A percentile compares a stretch with the other conserved stretches of the same genome.
These are phyloP conservation scores for Zaprionus kolodkinae DNA, from an alignment of 1,140 invertebrate genomes.

Conservation along the genomic window DNA sequence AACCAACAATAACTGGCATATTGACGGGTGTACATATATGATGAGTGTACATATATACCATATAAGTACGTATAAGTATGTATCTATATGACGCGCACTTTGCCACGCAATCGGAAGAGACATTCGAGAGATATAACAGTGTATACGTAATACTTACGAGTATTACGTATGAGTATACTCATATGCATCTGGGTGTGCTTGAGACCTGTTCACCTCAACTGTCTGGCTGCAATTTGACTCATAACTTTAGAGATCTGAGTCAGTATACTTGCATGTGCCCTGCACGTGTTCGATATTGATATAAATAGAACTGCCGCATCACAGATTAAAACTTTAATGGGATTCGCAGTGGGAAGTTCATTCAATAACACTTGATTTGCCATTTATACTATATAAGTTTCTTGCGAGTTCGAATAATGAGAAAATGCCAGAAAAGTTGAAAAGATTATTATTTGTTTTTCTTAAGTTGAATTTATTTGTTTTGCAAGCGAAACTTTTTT, in stretches of 20 bases:
- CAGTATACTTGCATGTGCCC: not conserved
- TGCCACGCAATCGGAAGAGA: conserved; percentile 3
- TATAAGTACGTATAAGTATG: not conserved
- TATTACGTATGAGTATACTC: not conserved
- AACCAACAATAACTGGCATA: conserved; percentile 42
- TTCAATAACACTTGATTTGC: not conserved
- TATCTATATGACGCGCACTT: not conserved
- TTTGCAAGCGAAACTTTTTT: conserved; percentile 1
- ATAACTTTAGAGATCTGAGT: not conserved
- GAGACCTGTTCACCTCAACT: conserved; percentile 2
- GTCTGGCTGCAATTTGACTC: conserved; percentile 2
- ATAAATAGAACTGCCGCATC: not conserved
- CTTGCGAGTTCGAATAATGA: not conserved
- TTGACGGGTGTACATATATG: too few species aligned
- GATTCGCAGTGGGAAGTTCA: not conserved
- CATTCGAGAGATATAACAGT: not conserved
- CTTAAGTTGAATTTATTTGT: not conserved
- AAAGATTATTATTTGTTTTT: not conserved
- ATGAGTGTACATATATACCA: not conserved
- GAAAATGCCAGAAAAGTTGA: not conserved
- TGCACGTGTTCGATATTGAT: not conserved
- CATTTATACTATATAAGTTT: not conserved
- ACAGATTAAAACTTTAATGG: not conserved
- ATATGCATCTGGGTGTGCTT: not conserved
- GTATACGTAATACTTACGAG: not conserved